Percentiles rank a stretch among this genome's conserved stretches.
Evolutionary conservation across 2,797 vertebrate species (phyloP).

Genomic region (Siniperca obscura): DNA sequence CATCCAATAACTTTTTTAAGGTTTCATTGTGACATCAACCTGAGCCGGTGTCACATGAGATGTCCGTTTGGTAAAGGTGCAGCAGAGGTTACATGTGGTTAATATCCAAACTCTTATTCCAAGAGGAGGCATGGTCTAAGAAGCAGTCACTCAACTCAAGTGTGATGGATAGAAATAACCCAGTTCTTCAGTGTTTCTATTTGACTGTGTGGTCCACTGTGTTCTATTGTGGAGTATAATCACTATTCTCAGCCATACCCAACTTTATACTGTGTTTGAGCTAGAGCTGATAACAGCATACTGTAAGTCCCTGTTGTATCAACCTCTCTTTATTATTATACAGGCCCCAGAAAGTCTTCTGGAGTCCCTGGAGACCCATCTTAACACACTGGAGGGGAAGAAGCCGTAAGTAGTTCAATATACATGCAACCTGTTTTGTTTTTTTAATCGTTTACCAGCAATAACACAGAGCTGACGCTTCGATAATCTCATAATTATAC

Average conservation of each 20-base stretch:
- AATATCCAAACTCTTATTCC: background rate
- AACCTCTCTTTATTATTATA: conserved; percentile 58
- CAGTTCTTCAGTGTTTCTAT: background rate
- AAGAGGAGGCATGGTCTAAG: background rate
- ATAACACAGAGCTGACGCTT: conserved; percentile 2
- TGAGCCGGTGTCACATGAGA: background rate
- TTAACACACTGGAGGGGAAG: conserved; percentile 98
- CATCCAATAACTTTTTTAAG: background rate
- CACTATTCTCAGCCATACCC: background rate
- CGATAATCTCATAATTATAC: background rate
- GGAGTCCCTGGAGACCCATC: conserved; percentile 97
- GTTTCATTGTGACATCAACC: background rate
- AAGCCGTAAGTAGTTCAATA: conserved; percentile 88
- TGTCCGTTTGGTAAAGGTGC: background rate
- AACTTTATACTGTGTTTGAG: conserved; percentile 14
- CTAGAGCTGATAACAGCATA: too few relatives aligned
- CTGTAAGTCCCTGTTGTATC: conserved; percentile 1
- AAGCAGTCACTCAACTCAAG: background rate
- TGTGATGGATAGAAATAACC: background rate
- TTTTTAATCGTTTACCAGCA: background rate
- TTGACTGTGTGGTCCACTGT: background rate
- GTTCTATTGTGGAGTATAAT: background rate
- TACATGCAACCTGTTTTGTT: background rate
- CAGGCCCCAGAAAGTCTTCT: conserved; percentile 99
- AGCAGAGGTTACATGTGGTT: background rate